These are phyloP conservation scores for Zygothrica quintamaculata DNA, from an alignment of 2,888 invertebrate species.

Conservation along the genomic window DNA sequence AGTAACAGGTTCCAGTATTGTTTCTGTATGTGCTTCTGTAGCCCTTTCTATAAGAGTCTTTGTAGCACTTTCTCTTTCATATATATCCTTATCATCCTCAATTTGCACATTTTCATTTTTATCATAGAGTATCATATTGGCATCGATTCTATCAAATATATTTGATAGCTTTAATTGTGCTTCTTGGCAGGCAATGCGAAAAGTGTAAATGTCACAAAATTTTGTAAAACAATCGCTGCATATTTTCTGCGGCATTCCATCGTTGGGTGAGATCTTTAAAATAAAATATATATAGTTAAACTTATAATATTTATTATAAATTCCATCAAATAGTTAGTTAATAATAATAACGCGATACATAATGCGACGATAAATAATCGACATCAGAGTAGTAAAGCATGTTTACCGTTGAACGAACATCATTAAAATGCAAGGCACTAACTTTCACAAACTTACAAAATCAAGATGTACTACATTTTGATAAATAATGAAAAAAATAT, in stretches of 20 bases:
- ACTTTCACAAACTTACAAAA: conserved; percentile 23
- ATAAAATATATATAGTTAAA: neutral
- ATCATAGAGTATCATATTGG: conserved; percentile 67
- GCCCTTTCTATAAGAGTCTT: no score
- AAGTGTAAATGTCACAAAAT: conserved; percentile 76
- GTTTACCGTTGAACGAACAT: conserved; percentile 25
- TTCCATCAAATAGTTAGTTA: neutral
- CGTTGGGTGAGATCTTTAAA: conserved; percentile 75
- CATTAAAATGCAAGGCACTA: conserved; percentile 29
- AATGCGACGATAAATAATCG: neutral
- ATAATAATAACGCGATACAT: neutral
- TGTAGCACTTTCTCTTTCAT: no score
- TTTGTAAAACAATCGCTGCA: conserved; percentile 81
- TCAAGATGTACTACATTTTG: neutral
- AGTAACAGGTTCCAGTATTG: no score
- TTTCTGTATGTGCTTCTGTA: conserved; percentile 5
- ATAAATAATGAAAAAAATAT: conserved; percentile 2
- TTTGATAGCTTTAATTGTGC: conserved; percentile 78
- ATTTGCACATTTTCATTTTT: conserved; percentile 40
- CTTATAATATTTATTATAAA: no score
- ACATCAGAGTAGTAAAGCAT: conserved; percentile 2
- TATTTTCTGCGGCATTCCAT: conserved; percentile 81
- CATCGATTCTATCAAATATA: conserved; percentile 82
- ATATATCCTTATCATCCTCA: conserved; percentile 8
- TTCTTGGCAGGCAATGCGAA: conserved; percentile 76